phyloP scores from a whole-genome alignment of 2,113 vertebrate genomes.

The Felis chaus region DNA sequence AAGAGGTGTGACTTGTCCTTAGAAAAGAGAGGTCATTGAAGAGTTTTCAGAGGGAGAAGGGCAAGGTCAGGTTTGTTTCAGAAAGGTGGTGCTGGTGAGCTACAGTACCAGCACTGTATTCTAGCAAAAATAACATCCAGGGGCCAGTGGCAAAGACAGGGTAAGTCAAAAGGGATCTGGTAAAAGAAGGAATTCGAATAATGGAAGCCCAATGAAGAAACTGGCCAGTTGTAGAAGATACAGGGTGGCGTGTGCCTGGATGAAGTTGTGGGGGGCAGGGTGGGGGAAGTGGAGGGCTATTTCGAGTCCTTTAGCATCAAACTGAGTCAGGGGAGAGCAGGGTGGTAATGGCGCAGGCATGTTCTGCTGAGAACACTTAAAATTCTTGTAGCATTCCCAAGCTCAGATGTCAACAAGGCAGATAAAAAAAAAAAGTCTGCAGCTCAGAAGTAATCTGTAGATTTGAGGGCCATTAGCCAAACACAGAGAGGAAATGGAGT shows the following conservation, averaged over 20 bases:
- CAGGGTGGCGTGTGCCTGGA: background rate
- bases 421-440: background rate
- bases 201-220: background rate
- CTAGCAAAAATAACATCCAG: background rate
- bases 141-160: background rate
- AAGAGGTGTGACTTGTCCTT: background rate
- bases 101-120: too few relatives aligned
- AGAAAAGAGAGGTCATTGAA: background rate
- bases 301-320: background rate
- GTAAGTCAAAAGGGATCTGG: background rate
- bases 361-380: background rate
- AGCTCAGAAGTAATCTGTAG: background rate
- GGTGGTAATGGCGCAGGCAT: too few relatives aligned
- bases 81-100: rapidly evolving
- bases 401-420: background rate
- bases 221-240: background rate
- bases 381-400: background rate
- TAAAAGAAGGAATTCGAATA: background rate
- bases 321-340: background rate
- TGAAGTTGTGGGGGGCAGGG: background rate
- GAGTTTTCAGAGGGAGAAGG: background rate
- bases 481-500: background rate
- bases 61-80: background rate
- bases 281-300: background rate
- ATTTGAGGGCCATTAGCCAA: background rate